Conservation (phyloP, 1,140 invertebrate species). For the Nasonia longicornis region DNA sequence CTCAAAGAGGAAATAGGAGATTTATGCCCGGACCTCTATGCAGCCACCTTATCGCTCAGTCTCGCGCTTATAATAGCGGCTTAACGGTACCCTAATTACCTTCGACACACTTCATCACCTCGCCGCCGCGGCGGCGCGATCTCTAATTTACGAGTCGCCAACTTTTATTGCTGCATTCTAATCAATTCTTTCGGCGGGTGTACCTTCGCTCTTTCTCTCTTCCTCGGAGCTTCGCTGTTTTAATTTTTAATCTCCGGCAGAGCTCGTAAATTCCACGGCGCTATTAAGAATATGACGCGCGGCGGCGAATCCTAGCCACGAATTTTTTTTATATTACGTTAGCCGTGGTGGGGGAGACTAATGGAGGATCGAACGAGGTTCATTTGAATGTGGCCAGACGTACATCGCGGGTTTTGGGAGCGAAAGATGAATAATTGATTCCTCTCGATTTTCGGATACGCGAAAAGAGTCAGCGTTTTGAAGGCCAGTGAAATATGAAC, state of each 20-base stretch:
- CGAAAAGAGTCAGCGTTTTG: not conserved
- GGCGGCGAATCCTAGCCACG: not conserved
- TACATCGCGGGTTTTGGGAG: slow-evolving; percentile 13
- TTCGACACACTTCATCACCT: slow-evolving; percentile 33
- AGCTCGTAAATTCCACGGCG: slow-evolving; percentile 29
- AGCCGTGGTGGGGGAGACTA: not conserved
- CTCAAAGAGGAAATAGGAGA: slow-evolving; percentile 15
- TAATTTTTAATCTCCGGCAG: slow-evolving; percentile 31
- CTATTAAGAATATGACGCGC: slow-evolving; percentile 35
- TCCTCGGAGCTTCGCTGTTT: not conserved
- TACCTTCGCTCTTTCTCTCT: not conserved
- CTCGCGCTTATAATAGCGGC: not conserved
- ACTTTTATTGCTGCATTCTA: slow-evolving; percentile 18
- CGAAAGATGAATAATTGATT: slow-evolving; percentile 19
- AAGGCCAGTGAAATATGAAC: not conserved
- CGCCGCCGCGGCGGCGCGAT: not conserved
- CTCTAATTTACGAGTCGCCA: slow-evolving; percentile 23
- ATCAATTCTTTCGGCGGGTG: slow-evolving; percentile 1
- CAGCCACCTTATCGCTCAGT: slow-evolving; percentile 2
- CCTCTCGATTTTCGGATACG: not conserved
- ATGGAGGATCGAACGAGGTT: slow-evolving; percentile 20
- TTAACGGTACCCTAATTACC: slow-evolving; percentile 43
- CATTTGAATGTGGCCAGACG: slow-evolving; percentile 21
- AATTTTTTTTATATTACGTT: not conserved
- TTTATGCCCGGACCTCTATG: slow-evolving; percentile 10